Evolutionary conservation across 2,888 invertebrate genomes (phyloP), one percentile per base, ranked within the genome.

Genomic region (Chelonus formosanus): DNA sequence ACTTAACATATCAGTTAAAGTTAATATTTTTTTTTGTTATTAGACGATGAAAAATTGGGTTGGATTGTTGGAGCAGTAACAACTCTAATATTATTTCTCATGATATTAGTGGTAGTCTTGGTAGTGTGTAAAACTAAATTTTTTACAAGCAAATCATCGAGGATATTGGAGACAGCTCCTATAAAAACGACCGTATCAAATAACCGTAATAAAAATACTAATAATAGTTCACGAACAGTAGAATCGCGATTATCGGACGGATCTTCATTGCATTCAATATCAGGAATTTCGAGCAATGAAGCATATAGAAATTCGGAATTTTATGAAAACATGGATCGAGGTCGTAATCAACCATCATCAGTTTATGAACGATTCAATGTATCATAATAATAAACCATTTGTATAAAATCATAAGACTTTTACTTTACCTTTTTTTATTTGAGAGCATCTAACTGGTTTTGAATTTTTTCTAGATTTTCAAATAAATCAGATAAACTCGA

Each of bases 21-120:
- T 32, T 35, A 5, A 43, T 5, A 32, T 57, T 44, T 45, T 10
- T 63, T 32, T 63, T 67, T 59, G 4, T 74, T 70, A 70, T 3
- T 61, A 83, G 84, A 82, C 70, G 76, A 80, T 35, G 57, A 65
- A 40, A 80, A 71, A 61, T 67, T 84, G 4, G 80, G 80, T 58
- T 83, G 83, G 83, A 76, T 84, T 8, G 83, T 84, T 7, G 84
- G 84, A n/a, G 78, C 80, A 3, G 64, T 81, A 44, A 83, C 83
- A 3, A 77, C 80, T 2, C 52, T 80, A 34, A 77, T 81, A 35
- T 68, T 84, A 8, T 76, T 83, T 31, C 71, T 82, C 8, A 73
- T 82, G 71, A 82, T 82, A 45, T 73, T 78, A 4, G 74, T 80
- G 2, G 82, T 82, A 0, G 82, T 80, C 2, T 44, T 84, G 45